Evolutionary conservation across 2,113 vertebrate species (phyloP).

Genomic region (zebrafish (Danio rerio)): GRCz12tu NC_133195.1:40144001-40144500

Average conservation of each 20-base stretch:
- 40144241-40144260: constrained; percentile 18
- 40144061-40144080: background rate
- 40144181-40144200: constrained; percentile 29
- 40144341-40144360: background rate
- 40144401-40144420: background rate
- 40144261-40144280: constrained; percentile 28
- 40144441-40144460: too few relatives aligned
- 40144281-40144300: background rate
- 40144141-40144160: constrained; percentile 12
- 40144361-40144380: background rate
- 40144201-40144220: background rate
- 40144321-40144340: background rate
- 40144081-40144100: background rate
- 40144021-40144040: too few relatives aligned
- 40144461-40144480: too few relatives aligned
- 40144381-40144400: background rate
- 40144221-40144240: constrained; percentile 9
- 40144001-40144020: too few relatives aligned
- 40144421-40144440: too few relatives aligned
- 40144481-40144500: too few relatives aligned
- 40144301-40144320: constrained; percentile 2
- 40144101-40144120: background rate
- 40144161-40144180: background rate
- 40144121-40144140: background rate
- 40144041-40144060: background rate